These are phyloP conservation scores for Torymus aiolomorphi DNA, from an alignment of 2,888 invertebrate genomes.

Conservation along the genomic window DNA sequence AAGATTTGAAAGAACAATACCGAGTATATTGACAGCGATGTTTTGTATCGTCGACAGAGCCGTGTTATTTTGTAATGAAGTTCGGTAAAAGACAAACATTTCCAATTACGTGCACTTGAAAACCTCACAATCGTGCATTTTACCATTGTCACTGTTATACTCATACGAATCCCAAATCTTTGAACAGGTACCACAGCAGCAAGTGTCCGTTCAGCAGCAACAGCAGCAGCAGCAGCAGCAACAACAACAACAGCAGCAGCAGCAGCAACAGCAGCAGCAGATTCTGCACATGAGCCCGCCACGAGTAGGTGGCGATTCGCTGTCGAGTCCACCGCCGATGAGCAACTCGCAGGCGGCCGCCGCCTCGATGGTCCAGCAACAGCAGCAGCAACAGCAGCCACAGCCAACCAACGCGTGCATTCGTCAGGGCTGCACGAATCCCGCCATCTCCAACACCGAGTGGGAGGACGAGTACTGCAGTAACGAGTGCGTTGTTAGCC, in stretches of 20 bases:
- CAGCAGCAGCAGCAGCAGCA: conserved; percentile 66
- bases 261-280: conserved; percentile 72
- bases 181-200: conserved; percentile 68
- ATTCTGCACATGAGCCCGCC: conserved; percentile 73
- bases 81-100: too few relatives aligned
- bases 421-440: conserved; percentile 93
- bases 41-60: too few relatives aligned
- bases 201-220: conserved; percentile 49
- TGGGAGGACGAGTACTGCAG: conserved; percentile 99
- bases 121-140: too few relatives aligned
- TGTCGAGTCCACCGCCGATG: conserved; percentile 69
- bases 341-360: conserved; percentile 51
- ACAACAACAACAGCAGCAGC: conserved; percentile 67
- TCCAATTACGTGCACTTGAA: too few relatives aligned
- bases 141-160: too few relatives aligned
- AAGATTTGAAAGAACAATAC: too few relatives aligned
- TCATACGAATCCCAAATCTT: conserved; percentile 10
- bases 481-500: conserved; percentile 96
- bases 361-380: conserved; percentile 47
- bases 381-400: conserved; percentile 61
- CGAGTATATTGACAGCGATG: too few relatives aligned
- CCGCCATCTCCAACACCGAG: conserved; percentile 92
- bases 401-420: conserved; percentile 80
- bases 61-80: too few relatives aligned
- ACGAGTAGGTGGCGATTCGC: conserved; percentile 64